Conservation (phyloP, 2,888 invertebrate species). For the Hyppa rectilinea region DNA sequence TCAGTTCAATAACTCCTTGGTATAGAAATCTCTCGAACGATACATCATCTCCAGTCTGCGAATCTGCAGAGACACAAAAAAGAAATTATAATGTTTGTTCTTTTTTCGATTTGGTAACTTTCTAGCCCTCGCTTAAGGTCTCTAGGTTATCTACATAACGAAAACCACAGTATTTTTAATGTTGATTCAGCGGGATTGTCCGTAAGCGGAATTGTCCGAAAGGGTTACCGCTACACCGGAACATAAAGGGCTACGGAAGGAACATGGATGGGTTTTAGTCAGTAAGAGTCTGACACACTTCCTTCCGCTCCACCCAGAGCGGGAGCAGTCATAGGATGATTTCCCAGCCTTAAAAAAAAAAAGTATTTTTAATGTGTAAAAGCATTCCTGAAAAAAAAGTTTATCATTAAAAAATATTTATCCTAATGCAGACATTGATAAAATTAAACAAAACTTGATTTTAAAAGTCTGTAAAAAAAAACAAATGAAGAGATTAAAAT, state of each 20-base stretch:
- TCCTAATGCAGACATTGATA: neutral
- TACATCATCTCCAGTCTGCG: conserved; percentile 58
- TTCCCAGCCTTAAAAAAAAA: no score
- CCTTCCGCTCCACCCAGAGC: no score
- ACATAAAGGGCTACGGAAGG: no score
- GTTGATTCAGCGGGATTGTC: no score
- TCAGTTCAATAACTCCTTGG: conserved; percentile 72
- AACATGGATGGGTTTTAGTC: no score
- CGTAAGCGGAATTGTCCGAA: no score
- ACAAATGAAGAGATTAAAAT: neutral
- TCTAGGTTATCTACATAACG: conserved; percentile 62
- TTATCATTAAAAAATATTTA: no score
- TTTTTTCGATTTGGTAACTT: neutral
- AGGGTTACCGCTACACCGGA: no score
- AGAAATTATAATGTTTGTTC: neutral
- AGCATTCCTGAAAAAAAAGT: conserved; percentile 19
- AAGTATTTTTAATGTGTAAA: no score
- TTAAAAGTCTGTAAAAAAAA: conserved; percentile 11
- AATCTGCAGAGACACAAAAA: conserved; percentile 56
- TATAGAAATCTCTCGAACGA: conserved; percentile 79
- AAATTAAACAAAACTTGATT: neutral
- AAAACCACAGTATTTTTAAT: conserved; percentile 74
- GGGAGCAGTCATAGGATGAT: no score
- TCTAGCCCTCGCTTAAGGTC: conserved; percentile 13
- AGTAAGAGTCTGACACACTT: no score